phyloP scores from a whole-genome alignment of 2,797 vertebrate species.

The Peromyscus nudipes region DNA sequence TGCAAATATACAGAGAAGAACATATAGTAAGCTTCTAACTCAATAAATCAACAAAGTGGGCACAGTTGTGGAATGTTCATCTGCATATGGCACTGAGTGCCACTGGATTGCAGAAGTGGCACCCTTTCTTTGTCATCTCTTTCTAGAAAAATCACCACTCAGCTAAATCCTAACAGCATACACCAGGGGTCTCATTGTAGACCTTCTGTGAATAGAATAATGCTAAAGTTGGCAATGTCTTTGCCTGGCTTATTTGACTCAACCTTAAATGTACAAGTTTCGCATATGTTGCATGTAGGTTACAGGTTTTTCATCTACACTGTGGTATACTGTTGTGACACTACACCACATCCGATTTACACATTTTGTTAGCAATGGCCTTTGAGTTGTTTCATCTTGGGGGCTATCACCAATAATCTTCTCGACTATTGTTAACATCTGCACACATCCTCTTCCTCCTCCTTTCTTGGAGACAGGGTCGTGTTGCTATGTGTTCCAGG shows the following conservation, averaged over 20 bases:
- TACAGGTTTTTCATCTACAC: background rate
- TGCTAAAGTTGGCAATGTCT: background rate
- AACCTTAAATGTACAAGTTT: slow-evolving; percentile 1
- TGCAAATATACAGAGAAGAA: background rate
- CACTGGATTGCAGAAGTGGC: background rate
- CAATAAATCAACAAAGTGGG: background rate
- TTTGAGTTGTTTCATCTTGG: background rate
- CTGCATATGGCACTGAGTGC: background rate
- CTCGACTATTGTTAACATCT: slow-evolving; percentile 20
- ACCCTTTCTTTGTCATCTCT: background rate
- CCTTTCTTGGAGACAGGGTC: background rate
- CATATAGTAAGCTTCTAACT: background rate
- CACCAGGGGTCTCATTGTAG: background rate
- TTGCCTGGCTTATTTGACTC: slow-evolving; percentile 19
- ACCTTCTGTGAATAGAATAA: background rate
- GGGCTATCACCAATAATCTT: background rate
- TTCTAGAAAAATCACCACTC: background rate
- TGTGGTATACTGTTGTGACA: background rate
- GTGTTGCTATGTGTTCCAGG: background rate
- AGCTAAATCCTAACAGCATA: background rate
- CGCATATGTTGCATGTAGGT: background rate
- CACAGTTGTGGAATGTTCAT: background rate
- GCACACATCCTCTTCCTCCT: background rate
- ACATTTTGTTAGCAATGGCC: background rate
- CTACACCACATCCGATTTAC: background rate